Percentiles rank a stretch among this genome's conserved stretches.
These are phyloP conservation scores for Reticulitermes lucifugus DNA, from an alignment of 2,888 invertebrate species.

Conservation along the genomic window DNA sequence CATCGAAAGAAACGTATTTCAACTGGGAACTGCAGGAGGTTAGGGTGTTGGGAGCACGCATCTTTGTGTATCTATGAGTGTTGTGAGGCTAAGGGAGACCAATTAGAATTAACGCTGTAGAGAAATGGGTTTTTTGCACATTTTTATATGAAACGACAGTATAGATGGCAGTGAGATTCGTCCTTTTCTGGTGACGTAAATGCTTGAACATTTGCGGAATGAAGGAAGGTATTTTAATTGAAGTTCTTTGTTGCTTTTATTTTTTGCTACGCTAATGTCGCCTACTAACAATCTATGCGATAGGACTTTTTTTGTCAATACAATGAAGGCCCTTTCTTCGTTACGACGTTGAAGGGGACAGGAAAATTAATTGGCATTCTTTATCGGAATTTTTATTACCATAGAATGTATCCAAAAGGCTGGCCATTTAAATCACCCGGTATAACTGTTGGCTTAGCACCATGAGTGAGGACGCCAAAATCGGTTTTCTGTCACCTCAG, in stretches of 20 bases:
- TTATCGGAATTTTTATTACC: constrained; percentile 50
- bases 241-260: constrained; percentile 43
- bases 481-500: too few relatives aligned
- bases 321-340: constrained; percentile 38
- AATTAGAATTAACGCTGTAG: constrained; percentile 1
- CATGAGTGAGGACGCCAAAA: too few relatives aligned
- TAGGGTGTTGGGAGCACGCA: not conserved
- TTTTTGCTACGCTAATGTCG: constrained; percentile 28
- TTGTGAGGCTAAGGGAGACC: not conserved
- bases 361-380: constrained; percentile 50
- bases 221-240: constrained; percentile 51
- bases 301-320: constrained; percentile 42
- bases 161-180: not conserved
- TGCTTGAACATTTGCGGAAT: constrained; percentile 41
- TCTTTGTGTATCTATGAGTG: not conserved
- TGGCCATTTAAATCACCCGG: not conserved
- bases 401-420: constrained; percentile 15
- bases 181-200: constrained; percentile 11
- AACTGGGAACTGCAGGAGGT: too few relatives aligned
- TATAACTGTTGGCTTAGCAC: not conserved
- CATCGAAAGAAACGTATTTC: too few relatives aligned
- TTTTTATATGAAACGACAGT: constrained; percentile 34
- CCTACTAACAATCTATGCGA: constrained; percentile 34
- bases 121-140: not conserved
- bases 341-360: constrained; percentile 40